Evolutionary conservation across 1,140 invertebrate species (phyloP).

Genomic region (Campodea augens): DNA sequence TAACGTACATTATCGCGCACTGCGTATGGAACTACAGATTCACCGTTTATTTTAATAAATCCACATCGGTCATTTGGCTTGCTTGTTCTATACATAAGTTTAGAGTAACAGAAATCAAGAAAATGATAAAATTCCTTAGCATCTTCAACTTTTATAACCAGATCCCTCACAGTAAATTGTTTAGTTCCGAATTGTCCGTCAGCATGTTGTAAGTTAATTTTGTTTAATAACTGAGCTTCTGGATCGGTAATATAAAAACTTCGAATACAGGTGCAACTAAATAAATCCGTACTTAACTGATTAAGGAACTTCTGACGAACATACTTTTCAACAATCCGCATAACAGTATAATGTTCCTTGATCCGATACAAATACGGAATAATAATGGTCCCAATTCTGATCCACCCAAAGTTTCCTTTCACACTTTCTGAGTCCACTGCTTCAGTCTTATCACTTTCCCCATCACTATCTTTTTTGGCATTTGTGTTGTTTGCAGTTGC

Average conservation of each 20-base stretch:
- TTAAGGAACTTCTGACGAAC: slow-evolving; percentile 59
- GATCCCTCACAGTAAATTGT: slow-evolving; percentile 70
- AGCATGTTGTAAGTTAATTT: slow-evolving; percentile 84
- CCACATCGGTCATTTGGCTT: slow-evolving; percentile 59
- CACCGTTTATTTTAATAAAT: slow-evolving; percentile 83
- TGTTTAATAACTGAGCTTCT: slow-evolving; percentile 74
- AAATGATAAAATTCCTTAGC: slow-evolving; percentile 80
- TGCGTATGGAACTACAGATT: slow-evolving; percentile 83
- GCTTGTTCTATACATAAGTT: slow-evolving; percentile 35
- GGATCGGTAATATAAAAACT: slow-evolving; percentile 84
- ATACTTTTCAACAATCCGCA: slow-evolving; percentile 71
- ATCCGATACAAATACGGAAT: slow-evolving; percentile 72
- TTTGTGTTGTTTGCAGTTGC: background rate
- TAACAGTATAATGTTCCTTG: slow-evolving; percentile 70
- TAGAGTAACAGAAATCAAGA: slow-evolving; percentile 67
- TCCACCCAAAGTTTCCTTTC: slow-evolving; percentile 77
- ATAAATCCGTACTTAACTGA: slow-evolving; percentile 62
- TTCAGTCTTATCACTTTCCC: slow-evolving; percentile 14
- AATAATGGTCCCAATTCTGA: slow-evolving; percentile 56
- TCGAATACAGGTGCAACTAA: slow-evolving; percentile 69
- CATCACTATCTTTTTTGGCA: background rate
- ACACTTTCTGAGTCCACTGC: slow-evolving; percentile 52
- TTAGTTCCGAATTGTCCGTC: slow-evolving; percentile 74
- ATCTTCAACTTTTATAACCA: slow-evolving; percentile 69
- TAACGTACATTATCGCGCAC: slow-evolving; percentile 61